Evolutionary conservation across 92 coral and sea anemone species (phyloP), one percentile per base, ranked within the genome.

Genomic region (Galaxea fascicularis): DNA sequence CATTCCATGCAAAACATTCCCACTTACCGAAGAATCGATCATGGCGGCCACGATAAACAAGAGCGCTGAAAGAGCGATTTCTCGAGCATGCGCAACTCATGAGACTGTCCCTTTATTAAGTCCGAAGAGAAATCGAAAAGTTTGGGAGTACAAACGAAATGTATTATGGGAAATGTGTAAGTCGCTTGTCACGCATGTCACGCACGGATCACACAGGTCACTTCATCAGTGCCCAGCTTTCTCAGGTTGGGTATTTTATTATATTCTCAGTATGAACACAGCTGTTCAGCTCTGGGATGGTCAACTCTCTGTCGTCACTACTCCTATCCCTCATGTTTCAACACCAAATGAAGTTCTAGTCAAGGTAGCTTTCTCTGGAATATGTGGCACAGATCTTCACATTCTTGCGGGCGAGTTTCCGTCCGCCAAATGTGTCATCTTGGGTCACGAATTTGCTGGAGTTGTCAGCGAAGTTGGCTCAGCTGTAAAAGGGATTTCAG

Each of bases 251-350:
- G n/a, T n/a, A n/a, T n/a, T n/a, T n/a, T n/a, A n/a, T n/a, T n/a
- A 22, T 4, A 1, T 10, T 46, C 10, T 10, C 26, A 41, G 10
- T 65, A 96, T 96, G 99, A 96, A 94, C 71, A 94, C 91, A 24
- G 98, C 99, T 12, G 91, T 95, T 30, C 98, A 95, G 82, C 92
- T 95, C 30, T 95, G 93, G 95, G 98, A 95, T 47, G 95, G 97
- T 2, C 94, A 95, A 20, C 95, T 95, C 10, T 95, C 98, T 30
- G 68, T 95, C 59, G 93, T 95, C 15, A 89, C 95, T 5, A 89
- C 98, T 7, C 99, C 99, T 41, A 88, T 93, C 11, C 99, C 99
- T 17, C 98, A 89, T 71, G 95, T 94, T 46, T 89, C 95, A 17
- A 63, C 92, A 0, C 93, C 98, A n/a, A 82, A 89, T 70, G 99